A percentile compares a stretch with the other conserved stretches of the same genome.
These are phyloP conservation scores for Baryphthengus martii DNA, from an alignment of 2,113 vertebrate genomes.

Conservation along the genomic window DNA sequence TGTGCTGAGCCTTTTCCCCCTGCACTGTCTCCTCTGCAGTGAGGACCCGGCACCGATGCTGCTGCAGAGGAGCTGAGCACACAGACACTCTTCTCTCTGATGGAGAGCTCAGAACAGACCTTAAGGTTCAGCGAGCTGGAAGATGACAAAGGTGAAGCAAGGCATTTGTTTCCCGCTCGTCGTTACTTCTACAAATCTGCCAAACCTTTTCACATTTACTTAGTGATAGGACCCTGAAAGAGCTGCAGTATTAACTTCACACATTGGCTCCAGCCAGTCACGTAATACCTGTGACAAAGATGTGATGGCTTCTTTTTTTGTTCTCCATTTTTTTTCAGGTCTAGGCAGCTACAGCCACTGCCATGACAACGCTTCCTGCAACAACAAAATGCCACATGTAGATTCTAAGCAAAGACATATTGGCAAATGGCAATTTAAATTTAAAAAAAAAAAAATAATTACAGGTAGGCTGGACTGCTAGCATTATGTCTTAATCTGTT, in stretches of 20 bases:
- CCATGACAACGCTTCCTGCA: background rate
- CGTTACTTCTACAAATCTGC: background rate
- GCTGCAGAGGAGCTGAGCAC: background rate
- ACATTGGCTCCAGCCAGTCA: background rate
- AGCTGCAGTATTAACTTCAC: background rate
- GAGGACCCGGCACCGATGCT: background rate
- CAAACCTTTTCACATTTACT: background rate
- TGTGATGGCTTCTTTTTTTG: background rate
- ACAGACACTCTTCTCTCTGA: background rate
- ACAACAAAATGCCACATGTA: background rate
- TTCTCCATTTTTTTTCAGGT: background rate
- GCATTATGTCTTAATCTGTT: background rate
- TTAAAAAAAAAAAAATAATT: background rate
- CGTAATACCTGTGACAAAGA: background rate
- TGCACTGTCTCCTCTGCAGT: background rate
- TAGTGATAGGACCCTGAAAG: background rate
- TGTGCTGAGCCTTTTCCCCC: background rate
- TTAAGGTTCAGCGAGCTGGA: background rate
- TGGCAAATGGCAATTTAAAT: background rate
- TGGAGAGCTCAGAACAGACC: background rate
- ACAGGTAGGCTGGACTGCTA: background rate
- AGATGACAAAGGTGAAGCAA: background rate
- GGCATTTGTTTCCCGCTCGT: background rate
- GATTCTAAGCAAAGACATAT: background rate
- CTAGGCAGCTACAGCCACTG: background rate